Percentiles rank a stretch among this genome's conserved stretches.
Conservation (phyloP, 2,113 vertebrate genomes). For the Coregonus clupeaformis region DNA sequence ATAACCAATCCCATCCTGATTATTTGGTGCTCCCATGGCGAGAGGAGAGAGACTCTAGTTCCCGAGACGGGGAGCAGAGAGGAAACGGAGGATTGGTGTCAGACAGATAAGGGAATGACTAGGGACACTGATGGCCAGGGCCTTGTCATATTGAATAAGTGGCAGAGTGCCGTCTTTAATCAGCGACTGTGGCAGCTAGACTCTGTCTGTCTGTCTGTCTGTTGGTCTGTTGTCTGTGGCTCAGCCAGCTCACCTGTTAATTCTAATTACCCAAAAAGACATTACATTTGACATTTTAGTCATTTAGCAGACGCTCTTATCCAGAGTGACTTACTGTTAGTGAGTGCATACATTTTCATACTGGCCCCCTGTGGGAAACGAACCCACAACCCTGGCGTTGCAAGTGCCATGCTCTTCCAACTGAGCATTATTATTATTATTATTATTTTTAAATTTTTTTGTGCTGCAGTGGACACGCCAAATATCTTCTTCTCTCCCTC, state of each 20-base stretch:
- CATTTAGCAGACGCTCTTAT: no score
- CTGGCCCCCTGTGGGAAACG: no score
- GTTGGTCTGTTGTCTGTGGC: neutral
- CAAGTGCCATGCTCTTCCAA: no score
- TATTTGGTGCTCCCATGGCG: slow-evolving; percentile 58
- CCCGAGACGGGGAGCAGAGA: slow-evolving; percentile 31
- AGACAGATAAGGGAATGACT: slow-evolving; percentile 43
- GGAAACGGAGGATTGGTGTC: slow-evolving; percentile 43
- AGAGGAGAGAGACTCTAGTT: slow-evolving; percentile 36
- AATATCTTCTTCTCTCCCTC: neutral
- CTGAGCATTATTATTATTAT: no score
- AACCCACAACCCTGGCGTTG: no score
- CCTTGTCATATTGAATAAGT: slow-evolving; percentile 36
- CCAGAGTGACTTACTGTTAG: no score
- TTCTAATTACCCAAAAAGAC: slow-evolving; percentile 30
- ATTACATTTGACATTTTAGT: no score
- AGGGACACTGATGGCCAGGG: slow-evolving; percentile 53
- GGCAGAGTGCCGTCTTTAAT: slow-evolving; percentile 57
- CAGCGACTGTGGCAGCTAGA: slow-evolving; percentile 22
- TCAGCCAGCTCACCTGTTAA: slow-evolving; percentile 14
- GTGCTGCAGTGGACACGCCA: slow-evolving; percentile 8
- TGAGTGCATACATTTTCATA: no score
- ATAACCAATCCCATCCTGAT: slow-evolving; percentile 59
- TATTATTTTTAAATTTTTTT: no score
- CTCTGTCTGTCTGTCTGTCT: neutral